Evolutionary conservation across 2,888 invertebrate genomes (phyloP), one percentile per base, ranked within the genome.

Genomic region (Rosalia funebris): DNA sequence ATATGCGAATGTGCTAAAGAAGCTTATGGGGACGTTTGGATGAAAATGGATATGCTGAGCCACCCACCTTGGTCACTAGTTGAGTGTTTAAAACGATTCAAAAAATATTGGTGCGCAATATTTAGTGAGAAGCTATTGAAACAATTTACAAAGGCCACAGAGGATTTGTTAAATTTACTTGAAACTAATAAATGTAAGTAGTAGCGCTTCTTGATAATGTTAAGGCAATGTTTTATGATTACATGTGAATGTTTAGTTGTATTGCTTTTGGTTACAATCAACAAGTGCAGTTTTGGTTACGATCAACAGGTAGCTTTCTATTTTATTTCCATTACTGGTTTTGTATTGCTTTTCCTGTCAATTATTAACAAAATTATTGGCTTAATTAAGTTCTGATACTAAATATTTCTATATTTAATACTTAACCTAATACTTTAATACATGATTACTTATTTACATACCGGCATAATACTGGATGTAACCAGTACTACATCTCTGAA

Each of bases 21-120:
- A 1, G 84, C 84, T 16, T 88, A 84, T 78, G 84, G 85, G 62
- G 80, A 83, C 10, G 74, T 83, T 0, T 86, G 86, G 86, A 78
- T 81, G 45, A 83, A 82, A 54, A 84, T 87, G 58, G 70, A 86
- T 4, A 81, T 83, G 72, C 81, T 85, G 53, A 78, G 62, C 4
- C 42, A 84, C 45, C 60, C 72, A 2, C 85, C 86, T 1, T 88
- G 88, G 87, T 76, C 81, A 2, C 72, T 88, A 34, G 60, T 71
- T 1, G 84, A 85, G 52, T 85, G 86, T 50, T 75, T 88, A 12
- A 80, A 82, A 57, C 85, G 70, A 65, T 78, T 88, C 66, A 81
- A 84, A 54, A 85, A 84, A 72, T 87, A 88, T 75, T 88, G 88
- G 88, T 76, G 83, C 5, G 83, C 86, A 0, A 85, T 88, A 9